phyloP scores from a whole-genome alignment of 2,888 invertebrate species.

The Malachius bipustulatus region DNA sequence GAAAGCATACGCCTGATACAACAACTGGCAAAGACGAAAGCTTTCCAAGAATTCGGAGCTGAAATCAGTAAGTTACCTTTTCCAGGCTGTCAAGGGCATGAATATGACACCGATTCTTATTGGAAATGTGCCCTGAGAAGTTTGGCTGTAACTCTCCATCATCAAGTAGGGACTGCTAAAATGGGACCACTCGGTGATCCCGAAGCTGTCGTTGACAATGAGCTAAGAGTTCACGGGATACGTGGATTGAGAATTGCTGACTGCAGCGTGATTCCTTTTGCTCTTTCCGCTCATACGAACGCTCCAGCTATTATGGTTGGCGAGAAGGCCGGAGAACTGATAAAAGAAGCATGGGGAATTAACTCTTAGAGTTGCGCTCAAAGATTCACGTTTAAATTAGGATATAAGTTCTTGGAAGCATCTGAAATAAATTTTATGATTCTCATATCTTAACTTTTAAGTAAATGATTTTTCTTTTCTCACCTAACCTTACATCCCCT shows the following conservation, averaged over 20 bases:
- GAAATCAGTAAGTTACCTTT: slow-evolving; percentile 42
- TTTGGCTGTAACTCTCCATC: slow-evolving; percentile 51
- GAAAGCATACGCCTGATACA: slow-evolving; percentile 41
- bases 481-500: too few species aligned
- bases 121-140: slow-evolving; percentile 55
- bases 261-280: slow-evolving; percentile 54
- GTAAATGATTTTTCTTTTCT: too few species aligned
- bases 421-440: too few species aligned
- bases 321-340: slow-evolving; percentile 57
- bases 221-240: slow-evolving; percentile 47
- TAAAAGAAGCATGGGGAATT: slow-evolving; percentile 44
- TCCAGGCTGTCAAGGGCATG: slow-evolving; percentile 42
- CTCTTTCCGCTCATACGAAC: slow-evolving; percentile 53
- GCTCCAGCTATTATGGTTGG: slow-evolving; percentile 61
- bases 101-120: slow-evolving; percentile 48
- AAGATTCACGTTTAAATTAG: too few species aligned
- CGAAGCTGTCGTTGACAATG: slow-evolving; percentile 36
- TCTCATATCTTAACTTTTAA: too few species aligned
- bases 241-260: slow-evolving; percentile 53
- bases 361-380: too few species aligned
- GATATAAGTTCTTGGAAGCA: too few species aligned
- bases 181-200: slow-evolving; percentile 51
- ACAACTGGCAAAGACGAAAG: slow-evolving; percentile 36
- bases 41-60: slow-evolving; percentile 47
- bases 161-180: slow-evolving; percentile 57